phyloP scores from a whole-genome alignment of 2,888 invertebrate genomes.

The Xylophagus ater region DNA sequence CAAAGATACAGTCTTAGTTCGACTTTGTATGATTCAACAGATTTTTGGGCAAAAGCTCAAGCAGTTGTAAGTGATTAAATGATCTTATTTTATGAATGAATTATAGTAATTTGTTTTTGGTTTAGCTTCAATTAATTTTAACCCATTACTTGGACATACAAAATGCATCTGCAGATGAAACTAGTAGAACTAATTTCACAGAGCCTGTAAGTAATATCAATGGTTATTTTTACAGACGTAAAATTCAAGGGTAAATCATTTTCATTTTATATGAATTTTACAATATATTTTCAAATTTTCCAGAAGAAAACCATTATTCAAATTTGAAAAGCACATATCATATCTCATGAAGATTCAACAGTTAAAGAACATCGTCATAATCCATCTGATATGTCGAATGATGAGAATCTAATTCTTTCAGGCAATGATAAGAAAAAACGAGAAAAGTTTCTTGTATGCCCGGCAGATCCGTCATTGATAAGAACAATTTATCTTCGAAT shows the following conservation, averaged over 20 bases:
- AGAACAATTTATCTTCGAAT: constrained; percentile 72
- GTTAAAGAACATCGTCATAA: constrained; percentile 36
- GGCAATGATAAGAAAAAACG: constrained; percentile 27
- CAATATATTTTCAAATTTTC: constrained; percentile 23
- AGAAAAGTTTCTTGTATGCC: constrained; percentile 61
- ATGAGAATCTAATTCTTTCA: constrained; percentile 28
- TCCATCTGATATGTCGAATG: constrained; percentile 35
- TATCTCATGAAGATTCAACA: constrained; percentile 6
- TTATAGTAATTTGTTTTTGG: too few species aligned
- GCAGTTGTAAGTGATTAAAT: constrained; percentile 70
- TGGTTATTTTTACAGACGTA: constrained; percentile 37
- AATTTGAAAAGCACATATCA: constrained; percentile 52
- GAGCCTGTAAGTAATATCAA: constrained; percentile 42
- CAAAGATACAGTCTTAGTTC: constrained; percentile 45
- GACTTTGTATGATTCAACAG: constrained; percentile 56
- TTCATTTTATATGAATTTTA: not conserved
- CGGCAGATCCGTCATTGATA: constrained; percentile 60
- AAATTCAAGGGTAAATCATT: constrained; percentile 32
- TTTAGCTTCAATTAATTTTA: constrained; percentile 71
- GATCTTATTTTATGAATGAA: too few species aligned
- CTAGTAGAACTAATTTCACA: constrained; percentile 39
- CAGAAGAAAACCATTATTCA: constrained; percentile 53
- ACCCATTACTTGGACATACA: constrained; percentile 82
- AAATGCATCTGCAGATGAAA: constrained; percentile 54
- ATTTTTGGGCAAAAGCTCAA: constrained; percentile 85